Conservation (phyloP, 2,113 vertebrate genomes). For the Brachirus orientalis region DNA sequence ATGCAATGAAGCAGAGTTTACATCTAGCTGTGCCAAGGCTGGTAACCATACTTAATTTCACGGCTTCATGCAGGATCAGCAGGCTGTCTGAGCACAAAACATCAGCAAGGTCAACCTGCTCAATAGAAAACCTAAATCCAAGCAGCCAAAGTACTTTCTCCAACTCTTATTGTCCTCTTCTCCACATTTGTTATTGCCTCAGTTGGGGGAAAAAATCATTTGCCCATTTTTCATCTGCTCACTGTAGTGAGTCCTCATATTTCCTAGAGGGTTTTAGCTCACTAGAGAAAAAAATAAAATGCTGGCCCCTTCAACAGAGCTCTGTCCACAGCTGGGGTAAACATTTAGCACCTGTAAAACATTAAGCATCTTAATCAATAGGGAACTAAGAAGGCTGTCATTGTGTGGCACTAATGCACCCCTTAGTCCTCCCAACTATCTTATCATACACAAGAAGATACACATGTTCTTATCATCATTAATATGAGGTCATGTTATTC, state of each 20-base stretch:
- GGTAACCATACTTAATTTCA: slow-evolving; percentile 45
- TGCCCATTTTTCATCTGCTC: slow-evolving; percentile 32
- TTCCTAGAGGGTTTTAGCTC: slow-evolving; percentile 30
- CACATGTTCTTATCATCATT: slow-evolving; percentile 2
- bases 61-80: slow-evolving; percentile 33
- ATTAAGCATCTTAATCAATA: slow-evolving; percentile 46
- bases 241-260: slow-evolving; percentile 24
- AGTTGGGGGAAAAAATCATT: slow-evolving; percentile 1
- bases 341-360: slow-evolving; percentile 56
- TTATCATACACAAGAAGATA: not conserved
- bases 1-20: slow-evolving; percentile 20
- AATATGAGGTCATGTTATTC: slow-evolving; percentile 20
- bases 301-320: slow-evolving; percentile 13
- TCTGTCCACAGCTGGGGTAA: slow-evolving; percentile 26
- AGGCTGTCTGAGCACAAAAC: slow-evolving; percentile 33
- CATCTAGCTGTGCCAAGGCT: slow-evolving; percentile 22
- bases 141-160: slow-evolving; percentile 20
- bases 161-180: slow-evolving; percentile 5
- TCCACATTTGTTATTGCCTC: slow-evolving; percentile 23
- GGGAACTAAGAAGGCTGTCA: slow-evolving; percentile 24
- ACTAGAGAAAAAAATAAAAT: slow-evolving; percentile 17
- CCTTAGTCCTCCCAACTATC: not conserved
- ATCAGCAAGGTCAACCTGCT: slow-evolving; percentile 45
- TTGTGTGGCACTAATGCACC: slow-evolving; percentile 1
- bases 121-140: slow-evolving; percentile 35